Conservation (phyloP, 2,113 vertebrate species). For the Andinoacara biseriatus region DNA sequence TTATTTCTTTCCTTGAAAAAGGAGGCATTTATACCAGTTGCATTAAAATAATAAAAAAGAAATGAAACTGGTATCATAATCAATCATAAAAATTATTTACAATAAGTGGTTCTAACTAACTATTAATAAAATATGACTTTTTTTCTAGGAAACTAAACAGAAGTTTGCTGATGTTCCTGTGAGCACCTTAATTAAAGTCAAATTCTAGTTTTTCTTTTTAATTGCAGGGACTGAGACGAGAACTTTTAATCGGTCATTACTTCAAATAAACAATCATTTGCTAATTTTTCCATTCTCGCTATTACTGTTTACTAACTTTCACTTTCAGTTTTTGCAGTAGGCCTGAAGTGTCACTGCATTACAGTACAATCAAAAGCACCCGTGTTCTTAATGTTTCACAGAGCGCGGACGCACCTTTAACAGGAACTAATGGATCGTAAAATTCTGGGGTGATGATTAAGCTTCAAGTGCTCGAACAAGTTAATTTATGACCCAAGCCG, state of each 20-base stretch:
- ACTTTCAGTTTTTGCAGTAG: not conserved
- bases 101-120: accelerated
- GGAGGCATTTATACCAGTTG: not conserved
- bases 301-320: not conserved
- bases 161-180: too few species aligned
- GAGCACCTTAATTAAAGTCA: not conserved
- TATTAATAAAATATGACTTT: not conserved
- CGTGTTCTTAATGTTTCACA: not conserved
- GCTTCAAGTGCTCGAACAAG: not conserved
- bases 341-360: not conserved
- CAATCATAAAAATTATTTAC: not conserved
- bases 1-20: not conserved
- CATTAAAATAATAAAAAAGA: not conserved
- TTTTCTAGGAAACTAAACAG: not conserved
- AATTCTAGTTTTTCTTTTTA: not conserved
- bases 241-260: not conserved
- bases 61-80: not conserved
- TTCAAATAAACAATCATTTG: too few species aligned
- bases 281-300: too few species aligned
- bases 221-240: not conserved
- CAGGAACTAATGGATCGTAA: not conserved
- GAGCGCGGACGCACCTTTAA: not conserved
- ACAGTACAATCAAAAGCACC: not conserved
- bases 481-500: not conserved
- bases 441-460: not conserved